phyloP scores from a whole-genome alignment of 2,797 vertebrate genomes.

The Pelobates cultripes region DNA sequence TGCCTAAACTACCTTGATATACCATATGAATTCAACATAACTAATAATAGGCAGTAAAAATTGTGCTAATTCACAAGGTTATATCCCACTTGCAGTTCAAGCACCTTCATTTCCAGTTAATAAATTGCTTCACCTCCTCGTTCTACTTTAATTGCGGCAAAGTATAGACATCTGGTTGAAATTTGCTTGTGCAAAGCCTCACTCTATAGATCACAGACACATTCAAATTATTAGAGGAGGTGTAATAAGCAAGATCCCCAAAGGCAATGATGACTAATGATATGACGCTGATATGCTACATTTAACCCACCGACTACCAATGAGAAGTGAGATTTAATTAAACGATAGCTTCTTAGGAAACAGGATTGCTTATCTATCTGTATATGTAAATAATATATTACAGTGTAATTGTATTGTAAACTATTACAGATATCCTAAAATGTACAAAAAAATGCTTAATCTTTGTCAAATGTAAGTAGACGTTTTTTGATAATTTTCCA shows the following conservation, averaged over 20 bases:
- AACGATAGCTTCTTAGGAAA: too few relatives aligned
- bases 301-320: conserved; percentile 34
- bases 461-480: not conserved
- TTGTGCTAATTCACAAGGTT: conserved; percentile 37
- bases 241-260: conserved; percentile 42
- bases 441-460: not conserved
- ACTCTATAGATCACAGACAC: conserved; percentile 50
- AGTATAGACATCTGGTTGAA: conserved; percentile 59
- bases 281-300: conserved; percentile 26
- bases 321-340: not conserved
- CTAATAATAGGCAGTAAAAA: conserved; percentile 29
- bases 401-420: conserved; percentile 4
- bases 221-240: conserved; percentile 51
- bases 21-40: conserved; percentile 16
- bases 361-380: not conserved
- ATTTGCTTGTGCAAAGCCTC: conserved; percentile 52
- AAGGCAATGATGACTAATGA: conserved; percentile 47
- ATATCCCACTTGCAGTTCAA: not conserved
- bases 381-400: not conserved
- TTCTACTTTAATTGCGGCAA: conserved; percentile 55
- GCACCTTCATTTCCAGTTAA: conserved; percentile 41
- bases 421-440: not conserved
- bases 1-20: not conserved
- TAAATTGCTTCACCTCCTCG: conserved; percentile 50
- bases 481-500: conserved; percentile 30